Base-by-base conservation (phyloP, 2,797 vertebrate genomes). In the Pseudocheirus occidentalis region DNA sequence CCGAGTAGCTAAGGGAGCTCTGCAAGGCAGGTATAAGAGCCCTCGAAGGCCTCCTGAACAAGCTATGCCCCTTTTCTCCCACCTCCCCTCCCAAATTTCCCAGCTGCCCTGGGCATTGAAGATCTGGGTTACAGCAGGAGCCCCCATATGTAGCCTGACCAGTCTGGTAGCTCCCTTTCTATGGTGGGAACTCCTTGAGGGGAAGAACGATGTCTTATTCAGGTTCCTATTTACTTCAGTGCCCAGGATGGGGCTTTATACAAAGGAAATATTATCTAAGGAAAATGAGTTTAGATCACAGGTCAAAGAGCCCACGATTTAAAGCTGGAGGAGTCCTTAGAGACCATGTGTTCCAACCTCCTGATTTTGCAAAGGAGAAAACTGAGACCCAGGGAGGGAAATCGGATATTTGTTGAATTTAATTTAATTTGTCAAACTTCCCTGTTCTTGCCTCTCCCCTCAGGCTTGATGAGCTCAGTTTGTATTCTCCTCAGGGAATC, bases 351-450 rank as follows among this genome's bases (percentile, higher is more conserved):
- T 46, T 87, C 73, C 73, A 87, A 50, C 73, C 40, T 34, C 40
- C 40, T 50, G 40, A 87, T 87, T 87, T 87, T 87, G 73, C 40
- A 87, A 46, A 87, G 40, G 40, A 87, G 73, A 87, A 87, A 87
- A 87, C 40, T 46, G 73, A 50, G 73, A 87, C 24, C 40, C 7
- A 50, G 40, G 73, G 21, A 46, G 40, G 73, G 40, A 87, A 87
- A 46, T 50, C 24, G 40, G 24, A 46, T 46, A 87, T 87, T 50
- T 87, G 73, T 50, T 50, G 21, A 50, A 87, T 87, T 87, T 27
- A 81, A 81, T 81, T 81, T 81, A 87, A 87, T 87, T 50, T 87
- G 73, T 87, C 73, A 87, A 87, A 87, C 9, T 87, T 87, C 73
- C 73, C 40, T 46, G 21, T 87, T 87, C 10, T 40, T 87, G 24